These are phyloP conservation scores for Mormyrops attenuatus DNA, from an alignment of 2,797 vertebrate genomes.

Conservation along the genomic window DNA sequence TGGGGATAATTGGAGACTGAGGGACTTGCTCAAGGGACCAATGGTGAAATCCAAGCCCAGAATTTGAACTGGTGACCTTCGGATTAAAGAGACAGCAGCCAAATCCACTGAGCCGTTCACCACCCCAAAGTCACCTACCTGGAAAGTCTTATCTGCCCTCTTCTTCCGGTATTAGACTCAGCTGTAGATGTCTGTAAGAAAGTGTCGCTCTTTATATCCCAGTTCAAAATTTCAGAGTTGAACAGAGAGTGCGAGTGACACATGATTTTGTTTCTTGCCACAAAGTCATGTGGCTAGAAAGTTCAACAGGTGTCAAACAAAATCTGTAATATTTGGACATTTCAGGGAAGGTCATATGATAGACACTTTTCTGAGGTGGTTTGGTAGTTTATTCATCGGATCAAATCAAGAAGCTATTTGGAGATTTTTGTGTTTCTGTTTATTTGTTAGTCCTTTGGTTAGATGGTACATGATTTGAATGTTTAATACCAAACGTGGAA, in stretches of 20 bases:
- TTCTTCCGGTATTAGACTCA: background rate
- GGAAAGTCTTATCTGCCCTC: background rate
- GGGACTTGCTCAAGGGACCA: background rate
- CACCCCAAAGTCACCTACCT: background rate
- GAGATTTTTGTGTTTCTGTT: background rate
- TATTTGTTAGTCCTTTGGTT: background rate
- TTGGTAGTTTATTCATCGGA: background rate
- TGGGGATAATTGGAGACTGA: background rate
- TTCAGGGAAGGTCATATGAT: background rate
- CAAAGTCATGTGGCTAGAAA: background rate
- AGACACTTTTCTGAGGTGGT: background rate
- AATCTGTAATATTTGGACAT: background rate
- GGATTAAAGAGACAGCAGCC: background rate
- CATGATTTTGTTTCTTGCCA: background rate
- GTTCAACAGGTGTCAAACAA: background rate
- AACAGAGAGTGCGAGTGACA: background rate
- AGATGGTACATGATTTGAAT: background rate
- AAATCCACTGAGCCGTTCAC: background rate
- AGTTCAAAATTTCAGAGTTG: background rate
- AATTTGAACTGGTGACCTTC: background rate
- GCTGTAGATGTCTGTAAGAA: background rate
- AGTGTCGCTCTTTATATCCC: background rate
- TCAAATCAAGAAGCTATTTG: slow-evolving; percentile 1
- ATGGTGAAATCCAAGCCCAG: background rate
- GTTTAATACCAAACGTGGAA: background rate